Evolutionary conservation across 2,888 invertebrate species (phyloP).

Genomic region (Catocala sponsa): DNA sequence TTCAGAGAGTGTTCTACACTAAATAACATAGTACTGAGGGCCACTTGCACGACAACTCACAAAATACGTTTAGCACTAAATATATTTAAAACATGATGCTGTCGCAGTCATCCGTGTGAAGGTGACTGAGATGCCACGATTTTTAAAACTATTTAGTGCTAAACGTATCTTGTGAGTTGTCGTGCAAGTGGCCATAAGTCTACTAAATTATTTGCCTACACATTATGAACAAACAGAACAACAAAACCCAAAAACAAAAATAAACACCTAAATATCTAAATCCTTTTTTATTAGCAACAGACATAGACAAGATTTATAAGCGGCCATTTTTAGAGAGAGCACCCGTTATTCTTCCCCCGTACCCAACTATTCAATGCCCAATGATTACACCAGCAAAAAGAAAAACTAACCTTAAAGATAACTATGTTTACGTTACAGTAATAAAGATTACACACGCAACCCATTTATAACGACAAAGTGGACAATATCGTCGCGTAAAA

Average conservation of each 20-base stretch:
- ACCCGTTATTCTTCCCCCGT: constrained; percentile 38
- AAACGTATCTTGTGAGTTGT: too few species aligned
- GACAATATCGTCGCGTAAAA: constrained; percentile 52
- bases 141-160: too few species aligned
- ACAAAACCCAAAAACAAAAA: constrained; percentile 5
- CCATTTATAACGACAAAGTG: constrained; percentile 57
- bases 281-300: constrained; percentile 44
- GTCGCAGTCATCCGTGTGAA: too few species aligned
- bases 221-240: too few species aligned
- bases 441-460: constrained; percentile 53
- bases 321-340: constrained; percentile 37
- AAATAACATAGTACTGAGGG: too few species aligned
- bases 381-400: constrained; percentile 36
- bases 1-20: too few species aligned
- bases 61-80: too few species aligned
- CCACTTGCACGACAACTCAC: too few species aligned
- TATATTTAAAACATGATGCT: too few species aligned
- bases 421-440: constrained; percentile 55
- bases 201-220: too few species aligned
- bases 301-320: constrained; percentile 42
- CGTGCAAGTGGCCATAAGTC: too few species aligned
- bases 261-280: constrained; percentile 20
- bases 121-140: too few species aligned
- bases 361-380: constrained; percentile 50
- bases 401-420: constrained; percentile 54